Percentiles rank a stretch among this genome's conserved stretches.
These are phyloP conservation scores for Amyelois transitella DNA, from an alignment of 1,140 invertebrate genomes.

Conservation along the genomic window DNA sequence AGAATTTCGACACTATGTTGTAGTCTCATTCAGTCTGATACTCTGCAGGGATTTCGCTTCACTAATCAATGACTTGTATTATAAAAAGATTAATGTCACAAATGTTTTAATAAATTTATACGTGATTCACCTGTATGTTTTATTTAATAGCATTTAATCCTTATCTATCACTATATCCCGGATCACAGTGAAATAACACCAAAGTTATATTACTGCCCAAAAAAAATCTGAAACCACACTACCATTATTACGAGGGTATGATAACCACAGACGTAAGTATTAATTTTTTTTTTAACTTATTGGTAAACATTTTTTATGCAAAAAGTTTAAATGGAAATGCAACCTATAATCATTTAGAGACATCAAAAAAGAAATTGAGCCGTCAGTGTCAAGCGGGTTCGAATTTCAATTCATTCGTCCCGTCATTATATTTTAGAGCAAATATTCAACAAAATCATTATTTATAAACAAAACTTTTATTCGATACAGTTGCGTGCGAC, in stretches of 20 bases:
- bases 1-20: too few relatives aligned
- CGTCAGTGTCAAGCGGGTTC: slow-evolving; percentile 36
- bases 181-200: neutral
- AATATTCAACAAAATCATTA: slow-evolving; percentile 32
- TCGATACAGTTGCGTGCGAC: slow-evolving; percentile 16
- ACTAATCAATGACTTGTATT: neutral
- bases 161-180: neutral
- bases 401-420: slow-evolving; percentile 34
- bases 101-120: slow-evolving; percentile 8
- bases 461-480: slow-evolving; percentile 30
- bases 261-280: too few relatives aligned
- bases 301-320: too few relatives aligned
- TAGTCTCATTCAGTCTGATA: too few relatives aligned
- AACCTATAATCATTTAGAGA: too few relatives aligned
- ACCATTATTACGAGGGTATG: too few relatives aligned
- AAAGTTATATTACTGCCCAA: too few relatives aligned
- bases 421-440: slow-evolving; percentile 42
- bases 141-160: too few relatives aligned
- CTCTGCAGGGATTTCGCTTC: too few relatives aligned
- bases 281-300: too few relatives aligned
- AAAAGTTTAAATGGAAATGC: neutral
- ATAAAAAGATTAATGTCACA: slow-evolving; percentile 7
- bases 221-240: too few relatives aligned
- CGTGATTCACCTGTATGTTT: neutral
- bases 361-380: neutral